A percentile compares a stretch with the other conserved stretches of the same genome.
Evolutionary conservation across 2,797 vertebrate genomes (phyloP).

Genomic region (Centropyge bicolor): DNA sequence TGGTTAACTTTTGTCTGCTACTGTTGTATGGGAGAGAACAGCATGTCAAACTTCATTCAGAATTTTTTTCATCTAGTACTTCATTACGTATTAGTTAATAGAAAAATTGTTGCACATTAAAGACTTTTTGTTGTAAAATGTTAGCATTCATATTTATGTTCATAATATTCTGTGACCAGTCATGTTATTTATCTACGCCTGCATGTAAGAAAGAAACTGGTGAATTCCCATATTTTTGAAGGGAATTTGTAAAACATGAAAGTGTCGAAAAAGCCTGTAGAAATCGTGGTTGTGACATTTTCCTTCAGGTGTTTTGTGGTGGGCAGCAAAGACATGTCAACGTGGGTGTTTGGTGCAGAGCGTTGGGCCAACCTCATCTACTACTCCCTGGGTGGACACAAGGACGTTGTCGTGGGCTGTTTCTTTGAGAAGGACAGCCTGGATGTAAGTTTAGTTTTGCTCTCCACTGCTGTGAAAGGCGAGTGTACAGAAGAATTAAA

Average conservation of each 20-base stretch:
- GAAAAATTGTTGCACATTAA: neutral
- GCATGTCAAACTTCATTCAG: conserved; percentile 4
- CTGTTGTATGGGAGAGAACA: neutral
- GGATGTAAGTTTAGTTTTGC: conserved; percentile 85
- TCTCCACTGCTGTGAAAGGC: rapidly evolving
- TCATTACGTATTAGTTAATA: rapidly evolving
- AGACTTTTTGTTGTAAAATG: neutral
- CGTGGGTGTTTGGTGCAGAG: conserved; percentile 97
- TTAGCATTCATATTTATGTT: neutral
- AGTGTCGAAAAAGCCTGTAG: rapidly evolving
- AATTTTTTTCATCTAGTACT: neutral
- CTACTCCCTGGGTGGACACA: conserved; percentile 95
- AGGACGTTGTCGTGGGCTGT: conserved; percentile 92
- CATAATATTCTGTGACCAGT: too few species aligned
- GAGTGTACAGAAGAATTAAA: too few species aligned
- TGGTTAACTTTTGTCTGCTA: neutral
- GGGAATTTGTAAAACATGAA: neutral
- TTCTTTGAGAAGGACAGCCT: conserved; percentile 95
- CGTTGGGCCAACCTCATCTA: conserved; percentile 97
- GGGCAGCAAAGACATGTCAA: conserved; percentile 97
- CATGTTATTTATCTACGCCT: too few species aligned
- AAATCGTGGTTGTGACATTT: neutral
- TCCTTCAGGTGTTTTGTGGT: conserved; percentile 92
- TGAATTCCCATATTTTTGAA: neutral
- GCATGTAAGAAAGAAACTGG: neutral